Base-by-base conservation (phyloP, 2,797 vertebrate genomes). In the Platalea minor region DNA sequence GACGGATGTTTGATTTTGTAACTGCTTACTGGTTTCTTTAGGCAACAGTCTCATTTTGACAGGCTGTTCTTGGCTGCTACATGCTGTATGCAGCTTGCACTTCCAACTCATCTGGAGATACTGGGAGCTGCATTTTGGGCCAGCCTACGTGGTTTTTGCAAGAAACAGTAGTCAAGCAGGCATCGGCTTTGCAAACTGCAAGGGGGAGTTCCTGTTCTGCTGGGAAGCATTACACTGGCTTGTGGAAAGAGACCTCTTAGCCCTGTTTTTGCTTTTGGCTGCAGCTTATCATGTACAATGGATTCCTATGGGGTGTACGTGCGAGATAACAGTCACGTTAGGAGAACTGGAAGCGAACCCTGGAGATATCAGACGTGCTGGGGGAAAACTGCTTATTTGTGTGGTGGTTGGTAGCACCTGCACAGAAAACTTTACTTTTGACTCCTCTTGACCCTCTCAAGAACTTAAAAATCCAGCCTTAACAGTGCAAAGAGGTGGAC, bases 251-350 rank as follows among this genome's bases (percentile, higher is more conserved):
- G 45, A 29, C 25, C 19, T 5, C 8, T 45, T 56, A 80, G 64
- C 48, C 69, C 60, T 90, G 75, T 1, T n/a, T 80, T 72, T 79
- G 67, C 87, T 88, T 51, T 51, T 89, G 75, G 70, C 64, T 56
- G 70, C 26, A 74, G 68, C 11, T 94, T 69, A 17, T 41, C 26
- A 0, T 4, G 26, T 56, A 10, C 91, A 0, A 0, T 26, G 73
- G 59, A n/a, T 88, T 89, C 72, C 60, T 87, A 35, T 39, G 78
- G 69, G 78, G 17, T 24, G 26, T 53, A 23, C 7, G 4, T 29
- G 11, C 2, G 2, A 77, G 68, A 7, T 53, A 31, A 39, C 23
- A 20, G 10, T 50, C 28, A 4, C 0, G 1, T 31, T 3, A 41
- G 37, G 65, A 69, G 59, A 39, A 5, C 2, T 87, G 72, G 64